Base-by-base conservation (phyloP, 2,888 invertebrate species). In the Liopterus haemorrhoidalis region DNA sequence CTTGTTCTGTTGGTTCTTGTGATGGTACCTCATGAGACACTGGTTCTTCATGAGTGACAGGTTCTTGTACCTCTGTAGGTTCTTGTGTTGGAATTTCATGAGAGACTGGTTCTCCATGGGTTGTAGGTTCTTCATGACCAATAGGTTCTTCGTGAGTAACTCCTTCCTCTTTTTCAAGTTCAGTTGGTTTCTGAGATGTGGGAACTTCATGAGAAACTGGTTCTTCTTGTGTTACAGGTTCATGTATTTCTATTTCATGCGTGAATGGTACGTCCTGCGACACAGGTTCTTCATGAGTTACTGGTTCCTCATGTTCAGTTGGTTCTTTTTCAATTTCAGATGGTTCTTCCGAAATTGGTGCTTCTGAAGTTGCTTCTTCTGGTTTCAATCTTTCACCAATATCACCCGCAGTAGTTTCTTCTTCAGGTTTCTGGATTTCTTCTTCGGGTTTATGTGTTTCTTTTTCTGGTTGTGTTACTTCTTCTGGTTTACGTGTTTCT, bases 51-150 rank as follows among this genome's bases (percentile, higher is more conserved):
- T 11, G 12, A n/a, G n/a, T 21, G n/a, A 15, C 15, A 27, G 43
- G 32, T 20, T 27, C 37, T n/a, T n/a, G n/a, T n/a, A n/a, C n/a
- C n/a, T n/a, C n/a, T n/a, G 43, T 49, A 35, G 30, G 12, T 8
- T 32, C 37, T 22, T n/a, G 18, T 8, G 32, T 27, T 15, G 38
- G 35, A 24, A 27, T 22, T 19, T 27, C 25, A n/a, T 41, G 38
- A 4, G 19, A 14, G 20, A 12, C 16, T 19, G 27, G 11, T 36
- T 24, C 22, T 39, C 20, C 14, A 15, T 15, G 28, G 14, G 53
- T 54, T 15, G 53, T 53, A 31, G 53, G 44, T 32, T 54, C 53
- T 45, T 54, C 49, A 19, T 39, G 45, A n/a, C 19, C 41, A 33
- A 25, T 19, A 30, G 12, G 25, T 27, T 28, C 24, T 31, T 32